A percentile compares a stretch with the other conserved stretches of the same genome.
Conservation (phyloP, 1,140 invertebrate genomes). For the Littorina saxatilis region DNA sequence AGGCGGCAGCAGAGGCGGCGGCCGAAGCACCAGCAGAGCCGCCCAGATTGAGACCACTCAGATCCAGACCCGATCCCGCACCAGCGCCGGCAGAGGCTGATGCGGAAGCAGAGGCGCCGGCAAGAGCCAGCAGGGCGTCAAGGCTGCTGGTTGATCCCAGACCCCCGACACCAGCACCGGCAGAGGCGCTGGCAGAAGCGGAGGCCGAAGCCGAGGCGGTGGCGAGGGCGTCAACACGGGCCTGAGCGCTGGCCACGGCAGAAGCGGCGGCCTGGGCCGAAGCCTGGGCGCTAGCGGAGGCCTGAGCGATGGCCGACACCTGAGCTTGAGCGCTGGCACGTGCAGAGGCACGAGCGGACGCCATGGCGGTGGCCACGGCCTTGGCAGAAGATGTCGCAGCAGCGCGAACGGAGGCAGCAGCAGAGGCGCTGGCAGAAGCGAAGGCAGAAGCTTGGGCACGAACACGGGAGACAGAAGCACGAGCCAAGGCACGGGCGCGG, state of each 20-base stretch:
- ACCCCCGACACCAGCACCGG: neutral
- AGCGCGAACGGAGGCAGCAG: constrained; percentile 3
- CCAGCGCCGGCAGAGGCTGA: neutral
- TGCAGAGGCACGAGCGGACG: neutral
- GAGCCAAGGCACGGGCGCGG: neutral
- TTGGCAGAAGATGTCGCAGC: neutral
- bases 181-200: neutral
- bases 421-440: constrained; percentile 23
- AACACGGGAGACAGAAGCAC: constrained; percentile 5
- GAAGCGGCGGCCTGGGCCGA: neutral
- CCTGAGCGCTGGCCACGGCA: constrained; percentile 15
- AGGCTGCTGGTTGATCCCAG: neutral
- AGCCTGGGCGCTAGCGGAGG: neutral
- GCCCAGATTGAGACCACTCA: neutral
- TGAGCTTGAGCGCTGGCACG: neutral
- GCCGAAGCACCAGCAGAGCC: neutral
- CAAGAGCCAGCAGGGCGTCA: neutral
- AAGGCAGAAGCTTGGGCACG: constrained; percentile 23
- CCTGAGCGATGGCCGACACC: neutral
- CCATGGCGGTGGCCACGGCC: constrained; percentile 1
- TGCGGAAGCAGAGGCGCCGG: neutral
- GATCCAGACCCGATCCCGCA: neutral
- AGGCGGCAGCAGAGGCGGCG: neutral
- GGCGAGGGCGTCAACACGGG: constrained; percentile 5
- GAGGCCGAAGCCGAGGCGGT: neutral